Evolutionary conservation across 1,140 invertebrate genomes (phyloP).

Genomic region (Asobara japonica): DNA sequence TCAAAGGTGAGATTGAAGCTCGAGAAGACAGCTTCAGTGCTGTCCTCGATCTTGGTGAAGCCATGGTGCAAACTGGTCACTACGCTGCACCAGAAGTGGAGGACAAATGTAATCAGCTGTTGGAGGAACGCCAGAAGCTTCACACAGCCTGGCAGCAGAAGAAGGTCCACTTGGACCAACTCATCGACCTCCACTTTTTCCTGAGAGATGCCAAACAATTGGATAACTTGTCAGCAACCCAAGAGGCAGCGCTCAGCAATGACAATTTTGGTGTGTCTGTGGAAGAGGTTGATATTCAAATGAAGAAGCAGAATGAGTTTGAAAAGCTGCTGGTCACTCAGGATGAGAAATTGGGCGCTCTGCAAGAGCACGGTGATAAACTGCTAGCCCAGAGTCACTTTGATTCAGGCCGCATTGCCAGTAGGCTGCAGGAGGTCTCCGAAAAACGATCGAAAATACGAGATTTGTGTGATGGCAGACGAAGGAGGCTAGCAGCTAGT

Average conservation of each 20-base stretch:
- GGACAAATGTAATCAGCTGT: conserved; percentile 79
- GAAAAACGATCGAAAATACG: conserved; percentile 77
- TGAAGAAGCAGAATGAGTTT: conserved; percentile 93
- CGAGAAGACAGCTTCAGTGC: conserved; percentile 86
- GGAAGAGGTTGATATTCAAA: conserved; percentile 84
- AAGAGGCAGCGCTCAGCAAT: conserved; percentile 80
- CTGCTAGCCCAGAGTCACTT: conserved; percentile 94
- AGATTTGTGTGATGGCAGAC: conserved; percentile 72
- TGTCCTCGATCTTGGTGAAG: conserved; percentile 82
- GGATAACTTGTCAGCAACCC: conserved; percentile 86
- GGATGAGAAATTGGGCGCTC: conserved; percentile 85
- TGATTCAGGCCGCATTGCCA: conserved; percentile 86
- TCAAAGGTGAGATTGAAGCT: conserved; percentile 95
- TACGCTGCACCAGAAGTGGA: conserved; percentile 84
- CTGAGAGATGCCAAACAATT: conserved; percentile 93
- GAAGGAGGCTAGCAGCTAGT: conserved; percentile 79
- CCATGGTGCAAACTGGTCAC: conserved; percentile 88
- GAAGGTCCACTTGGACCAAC: conserved; percentile 91
- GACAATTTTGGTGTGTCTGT: conserved; percentile 76
- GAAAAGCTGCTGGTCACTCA: conserved; percentile 85
- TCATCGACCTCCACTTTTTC: conserved; percentile 95
- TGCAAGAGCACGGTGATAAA: conserved; percentile 89
- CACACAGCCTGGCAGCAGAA: conserved; percentile 89
- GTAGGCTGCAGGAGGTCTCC: conserved; percentile 76
- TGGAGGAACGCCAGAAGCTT: conserved; percentile 82